Evolutionary conservation across 1,140 invertebrate species (phyloP), one percentile per base, ranked within the genome.

Genomic region (Hyposmocoma kahamanoa): DNA sequence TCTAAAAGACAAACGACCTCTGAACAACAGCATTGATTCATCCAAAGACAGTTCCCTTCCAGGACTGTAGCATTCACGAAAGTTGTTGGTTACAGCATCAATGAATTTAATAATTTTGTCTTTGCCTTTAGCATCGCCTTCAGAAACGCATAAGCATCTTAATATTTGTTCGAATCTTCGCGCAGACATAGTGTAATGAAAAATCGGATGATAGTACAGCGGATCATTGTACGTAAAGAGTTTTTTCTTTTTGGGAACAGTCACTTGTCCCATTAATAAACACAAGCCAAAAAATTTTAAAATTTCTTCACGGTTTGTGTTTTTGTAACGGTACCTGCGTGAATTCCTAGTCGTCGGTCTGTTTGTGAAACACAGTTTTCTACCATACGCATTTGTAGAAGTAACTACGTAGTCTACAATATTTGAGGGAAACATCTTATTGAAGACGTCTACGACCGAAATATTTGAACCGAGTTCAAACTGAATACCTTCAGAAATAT

Each of bases 21-120:
- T 73, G 46, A 62, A 77, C 13, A 79, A 46, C 9, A 72, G 17
- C 42, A 81, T 59, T 30, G 64, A 66, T 61, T 83, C 72, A 58
- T 82, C 70, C 39, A 79, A 59, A 42, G 59, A 65, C 22, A 81
- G 42, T 22, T 65, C 60, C 63, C 58, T 50, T 41, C 47, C 53
- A 43, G 52, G 53, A 43, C 34, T 43, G 58, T 70, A 69, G 13
- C 57, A 47, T 24, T 43, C 5, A 38, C 36, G 21, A 13, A 53
- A 44, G 45, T 53, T 39, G 47, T 38, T 21, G 32, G 42, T 48
- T 22, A 48, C 8, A 10, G 24, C 28, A 22, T 44, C 45, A n/a
- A 56, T 56, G 22, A 51, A 56, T 0, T 17, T 22, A 10, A 22
- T 22, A 30, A 51, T 44, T 51, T 51, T 56, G 10, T 39, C 41